A percentile compares a stretch with the other conserved stretches of the same genome.
Conservation (phyloP, 2,113 vertebrate species). For the Actenoides lindsayi region DNA sequence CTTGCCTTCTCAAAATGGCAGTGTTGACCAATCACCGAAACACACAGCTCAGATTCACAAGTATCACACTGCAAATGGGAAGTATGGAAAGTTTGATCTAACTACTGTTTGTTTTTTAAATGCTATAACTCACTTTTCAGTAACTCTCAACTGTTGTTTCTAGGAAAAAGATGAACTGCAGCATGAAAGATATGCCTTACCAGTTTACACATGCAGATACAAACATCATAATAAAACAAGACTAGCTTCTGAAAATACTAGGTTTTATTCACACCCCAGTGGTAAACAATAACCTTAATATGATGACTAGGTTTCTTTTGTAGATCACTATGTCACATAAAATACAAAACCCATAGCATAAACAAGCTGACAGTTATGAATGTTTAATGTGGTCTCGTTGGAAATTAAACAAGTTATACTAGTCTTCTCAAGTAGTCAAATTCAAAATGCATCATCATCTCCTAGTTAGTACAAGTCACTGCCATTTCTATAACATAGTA, state of each 20-base stretch:
- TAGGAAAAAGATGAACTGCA: conserved; percentile 31
- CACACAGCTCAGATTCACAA: background rate
- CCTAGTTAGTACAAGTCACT: conserved; percentile 74
- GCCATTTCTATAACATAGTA: conserved; percentile 80
- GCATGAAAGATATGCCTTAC: conserved; percentile 37
- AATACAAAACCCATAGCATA: conserved; percentile 79
- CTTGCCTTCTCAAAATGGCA: background rate
- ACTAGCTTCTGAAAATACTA: conserved; percentile 79
- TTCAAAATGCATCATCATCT: conserved; percentile 66
- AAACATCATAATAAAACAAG: conserved; percentile 68
- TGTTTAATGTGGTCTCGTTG: conserved; percentile 64
- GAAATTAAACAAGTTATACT: conserved; percentile 76
- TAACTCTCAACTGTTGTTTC: background rate
- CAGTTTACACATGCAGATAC: conserved; percentile 48
- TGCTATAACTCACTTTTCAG: background rate
- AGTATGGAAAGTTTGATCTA: background rate
- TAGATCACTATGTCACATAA: conserved; percentile 75
- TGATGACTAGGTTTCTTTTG: conserved; percentile 68
- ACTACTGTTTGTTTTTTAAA: background rate
- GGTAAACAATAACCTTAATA: conserved; percentile 76
- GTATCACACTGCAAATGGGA: background rate
- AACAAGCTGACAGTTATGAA: conserved; percentile 78
- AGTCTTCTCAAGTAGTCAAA: conserved; percentile 66
- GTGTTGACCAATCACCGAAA: background rate
- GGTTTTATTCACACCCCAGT: conserved; percentile 80